Evolutionary conservation across 2,888 invertebrate species (phyloP), one percentile per base, ranked within the genome.

Genomic region (Lomographa bimaculata): DNA sequence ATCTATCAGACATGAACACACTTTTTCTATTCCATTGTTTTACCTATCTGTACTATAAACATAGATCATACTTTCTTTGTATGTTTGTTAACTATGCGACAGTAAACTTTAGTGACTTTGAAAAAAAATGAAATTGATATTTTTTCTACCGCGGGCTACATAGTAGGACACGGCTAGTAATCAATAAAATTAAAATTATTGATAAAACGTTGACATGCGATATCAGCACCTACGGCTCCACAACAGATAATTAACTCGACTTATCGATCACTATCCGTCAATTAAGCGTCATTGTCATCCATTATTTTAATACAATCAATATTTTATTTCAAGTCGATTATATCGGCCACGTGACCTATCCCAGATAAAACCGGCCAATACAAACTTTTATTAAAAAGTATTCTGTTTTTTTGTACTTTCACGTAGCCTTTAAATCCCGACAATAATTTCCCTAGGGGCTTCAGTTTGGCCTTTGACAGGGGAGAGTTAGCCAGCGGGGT

Each of bases 361-460:
- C 53, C 61, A 58, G 77, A 83, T 79, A 71, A 70, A 71, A 68
- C 62, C 67, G 62, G 57, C 65, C 57, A 65, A 64, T 68, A 65
- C 72, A 67, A 70, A 70, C 60, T 78, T 77, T 70, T 73, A 79
- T 79, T 79, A 79, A 71, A n/a, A 78, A 75, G 71, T 77, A 76
- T 73, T 74, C 70, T 71, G 72, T 79, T 82, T 82, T 85, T 86
- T 86, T 85, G 71, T 83, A 75, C 71, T 71, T 85, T 67, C 60
- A 64, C 78, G 78, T 77, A 79, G 83, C 89, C 89, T 89, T 89
- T 89, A 89, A 90, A 90, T 85, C 89, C 89, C 81, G 82, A 84
- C 87, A 83, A 89, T 89, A 86, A 89, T 89, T 90, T 90, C 89
- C 90, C 90, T 52, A 33, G 89, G 77, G 89, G 74, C 65, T 64